Percentiles rank a stretch among this genome's conserved stretches.
Conservation (phyloP, 2,113 vertebrate genomes). For the Cathartes aura region DNA sequence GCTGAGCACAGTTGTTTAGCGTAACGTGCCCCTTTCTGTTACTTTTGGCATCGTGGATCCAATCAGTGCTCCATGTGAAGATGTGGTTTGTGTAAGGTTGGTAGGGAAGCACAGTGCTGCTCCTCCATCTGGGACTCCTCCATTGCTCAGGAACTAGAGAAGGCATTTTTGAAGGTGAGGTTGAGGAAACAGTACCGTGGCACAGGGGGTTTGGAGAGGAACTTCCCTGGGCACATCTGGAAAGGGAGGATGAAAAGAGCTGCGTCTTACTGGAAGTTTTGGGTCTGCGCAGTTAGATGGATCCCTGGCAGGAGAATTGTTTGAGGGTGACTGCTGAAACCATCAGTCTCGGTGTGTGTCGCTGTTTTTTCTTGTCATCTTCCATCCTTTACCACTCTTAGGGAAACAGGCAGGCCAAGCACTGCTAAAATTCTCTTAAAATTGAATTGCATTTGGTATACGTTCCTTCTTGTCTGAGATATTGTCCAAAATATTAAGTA, state of each 20-base stretch:
- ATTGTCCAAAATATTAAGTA: background rate
- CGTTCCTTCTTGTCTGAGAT: background rate
- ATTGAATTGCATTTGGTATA: background rate
- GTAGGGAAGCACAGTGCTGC: background rate
- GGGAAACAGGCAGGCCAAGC: background rate
- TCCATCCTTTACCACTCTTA: background rate
- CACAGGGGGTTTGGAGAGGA: background rate
- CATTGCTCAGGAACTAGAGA: background rate
- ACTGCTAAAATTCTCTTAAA: background rate
- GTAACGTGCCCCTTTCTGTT: rapidly evolving
- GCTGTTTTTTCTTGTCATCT: background rate
- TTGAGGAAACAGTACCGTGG: background rate
- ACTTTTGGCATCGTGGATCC: background rate
- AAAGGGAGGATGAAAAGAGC: background rate
- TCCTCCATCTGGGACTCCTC: background rate
- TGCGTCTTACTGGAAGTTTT: background rate
- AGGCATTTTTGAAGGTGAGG: background rate
- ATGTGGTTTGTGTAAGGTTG: rapidly evolving
- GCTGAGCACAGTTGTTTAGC: background rate
- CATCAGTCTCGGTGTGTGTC: background rate
- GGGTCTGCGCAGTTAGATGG: background rate
- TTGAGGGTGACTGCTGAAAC: background rate
- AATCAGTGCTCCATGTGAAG: rapidly evolving
- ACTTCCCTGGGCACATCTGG: background rate
- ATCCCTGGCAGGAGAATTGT: background rate